These are phyloP conservation scores for Parascotia fuliginaria DNA, from an alignment of 2,888 invertebrate genomes.

Conservation along the genomic window DNA sequence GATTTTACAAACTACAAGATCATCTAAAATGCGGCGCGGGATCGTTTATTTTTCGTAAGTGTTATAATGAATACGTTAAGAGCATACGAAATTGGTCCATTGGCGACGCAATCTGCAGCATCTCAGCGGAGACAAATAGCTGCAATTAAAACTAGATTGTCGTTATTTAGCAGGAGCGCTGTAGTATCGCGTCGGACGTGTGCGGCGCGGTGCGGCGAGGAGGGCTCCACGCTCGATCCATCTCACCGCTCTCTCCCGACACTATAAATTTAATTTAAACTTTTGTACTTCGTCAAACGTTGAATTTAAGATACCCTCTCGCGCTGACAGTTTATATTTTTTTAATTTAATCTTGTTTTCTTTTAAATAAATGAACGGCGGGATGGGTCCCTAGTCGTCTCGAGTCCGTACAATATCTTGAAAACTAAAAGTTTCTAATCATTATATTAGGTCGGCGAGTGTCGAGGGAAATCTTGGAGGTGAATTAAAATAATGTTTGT, in stretches of 20 bases:
- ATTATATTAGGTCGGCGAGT: conserved; percentile 53
- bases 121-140: conserved; percentile 57
- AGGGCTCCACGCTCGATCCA: conserved; percentile 41
- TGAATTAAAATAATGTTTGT: conserved; percentile 46
- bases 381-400: conserved; percentile 44
- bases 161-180: conserved; percentile 59
- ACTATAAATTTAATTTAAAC: conserved; percentile 75
- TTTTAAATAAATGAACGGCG: conserved; percentile 48
- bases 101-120: conserved; percentile 51
- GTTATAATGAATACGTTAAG: conserved; percentile 53
- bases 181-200: conserved; percentile 6
- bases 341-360: conserved; percentile 66
- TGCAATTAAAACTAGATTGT: conserved; percentile 70
- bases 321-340: conserved; percentile 58
- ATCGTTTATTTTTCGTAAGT: conserved; percentile 9
- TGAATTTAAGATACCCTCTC: conserved; percentile 49
- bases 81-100: conserved; percentile 42
- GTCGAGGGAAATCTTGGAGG: conserved; percentile 70
- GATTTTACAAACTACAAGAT: conserved; percentile 15
- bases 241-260: conserved; percentile 50
- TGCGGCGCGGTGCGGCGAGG: not conserved
- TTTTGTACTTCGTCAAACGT: conserved; percentile 70
- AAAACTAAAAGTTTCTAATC: conserved; percentile 60
- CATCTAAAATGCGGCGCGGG: conserved; percentile 6
- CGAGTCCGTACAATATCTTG: conserved; percentile 42